Evolutionary conservation across 2,888 invertebrate species (phyloP).

Genomic region (Mesoligia furuncula): DNA sequence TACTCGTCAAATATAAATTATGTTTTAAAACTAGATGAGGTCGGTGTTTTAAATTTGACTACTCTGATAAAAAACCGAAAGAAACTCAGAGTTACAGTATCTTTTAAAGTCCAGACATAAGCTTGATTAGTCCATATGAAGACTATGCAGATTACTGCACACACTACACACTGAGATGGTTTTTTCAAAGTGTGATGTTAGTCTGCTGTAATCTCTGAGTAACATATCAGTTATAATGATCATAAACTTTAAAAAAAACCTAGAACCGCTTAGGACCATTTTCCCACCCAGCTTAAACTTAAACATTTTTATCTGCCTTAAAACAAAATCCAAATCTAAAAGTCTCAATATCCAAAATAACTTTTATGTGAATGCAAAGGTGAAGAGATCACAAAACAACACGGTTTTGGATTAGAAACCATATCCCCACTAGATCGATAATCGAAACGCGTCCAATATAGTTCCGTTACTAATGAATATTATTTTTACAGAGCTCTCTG

Average conservation of each 20-base stretch:
- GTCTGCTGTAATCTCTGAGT: not conserved
- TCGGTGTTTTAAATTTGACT: not conserved
- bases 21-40: not conserved
- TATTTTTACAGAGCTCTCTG: conserved; percentile 57
- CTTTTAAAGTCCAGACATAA: not conserved
- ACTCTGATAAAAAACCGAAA: not conserved
- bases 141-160: not conserved
- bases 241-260: not conserved
- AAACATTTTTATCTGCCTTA: not conserved
- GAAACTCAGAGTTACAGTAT: not conserved
- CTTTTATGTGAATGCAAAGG: not conserved
- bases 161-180: too few relatives aligned
- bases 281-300: not conserved
- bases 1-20: not conserved
- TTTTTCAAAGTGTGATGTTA: not conserved
- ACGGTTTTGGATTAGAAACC: conserved; percentile 1
- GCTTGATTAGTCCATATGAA: not conserved
- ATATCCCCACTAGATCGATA: conserved; percentile 12
- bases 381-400: not conserved
- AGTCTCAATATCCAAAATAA: not conserved
- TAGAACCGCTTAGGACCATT: not conserved
- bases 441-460: conserved; percentile 47
- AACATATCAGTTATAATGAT: not conserved
- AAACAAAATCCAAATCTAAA: not conserved
- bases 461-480: conserved; percentile 76